Evolutionary conservation across 2,888 invertebrate species (phyloP), one percentile per base, ranked within the genome.

Genomic region (Halocaridina rubra): DNA sequence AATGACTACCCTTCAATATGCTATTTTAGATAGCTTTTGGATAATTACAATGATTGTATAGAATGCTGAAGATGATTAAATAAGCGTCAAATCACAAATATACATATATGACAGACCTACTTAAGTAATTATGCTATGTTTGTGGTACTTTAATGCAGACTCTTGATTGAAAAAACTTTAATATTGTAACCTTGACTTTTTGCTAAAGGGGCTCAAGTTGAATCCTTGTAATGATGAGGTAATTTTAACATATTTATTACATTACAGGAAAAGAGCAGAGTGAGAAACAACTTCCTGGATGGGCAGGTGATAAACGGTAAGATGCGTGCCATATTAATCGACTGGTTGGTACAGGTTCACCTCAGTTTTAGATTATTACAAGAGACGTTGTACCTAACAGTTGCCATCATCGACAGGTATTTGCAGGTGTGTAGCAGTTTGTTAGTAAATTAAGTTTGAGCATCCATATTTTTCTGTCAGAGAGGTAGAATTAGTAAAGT

Each of bases 331-430:
- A 95, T 97, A 72, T 93, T 99, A 19, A 93, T 98, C 85, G 97
- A 98, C 91, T 99, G 98, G 98, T 92, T 99, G 78, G 95, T 97
- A 19, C 97, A 97, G 90, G 97, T 98, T 8, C 97, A 97, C 89
- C 92, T 93, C 75, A 95, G 96, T 90, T 98, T 98, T 91, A 94
- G 94, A 88, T 92, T 98, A 79, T 92, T 95, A 22, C 93, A 95
- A 80, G 99, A 99, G 91, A 98, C 98, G 8, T 94, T 98, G 86
- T 97, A 97, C 90, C 92, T 98, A 90, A 94, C 97, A 80, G 94
- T 98, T 79, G 94, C 95, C 88, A 95, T 97, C 22, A 93, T 98
- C 89, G 99, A 99, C 92, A 93, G 97, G 90, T 98, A 96, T 92
- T 93, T 98, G 89, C 95, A 96, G 93, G 95, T 94, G 89, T 87